Percentiles rank a stretch among this genome's conserved stretches.
phyloP scores from a whole-genome alignment of 2,888 invertebrate species.

The Eupeodes luniger region DNA sequence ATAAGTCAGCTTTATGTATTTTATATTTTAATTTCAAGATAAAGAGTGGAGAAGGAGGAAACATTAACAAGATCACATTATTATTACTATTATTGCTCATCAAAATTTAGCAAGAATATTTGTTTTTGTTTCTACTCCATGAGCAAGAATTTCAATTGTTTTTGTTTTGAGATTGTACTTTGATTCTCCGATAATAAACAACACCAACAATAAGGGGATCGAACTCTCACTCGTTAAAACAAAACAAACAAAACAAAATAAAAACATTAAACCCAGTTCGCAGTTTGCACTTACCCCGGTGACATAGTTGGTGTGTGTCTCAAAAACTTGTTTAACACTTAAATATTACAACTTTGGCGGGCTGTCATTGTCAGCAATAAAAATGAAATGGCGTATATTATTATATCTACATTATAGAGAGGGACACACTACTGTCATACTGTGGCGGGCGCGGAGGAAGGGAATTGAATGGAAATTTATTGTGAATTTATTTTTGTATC shows the following conservation, averaged over 20 bases:
- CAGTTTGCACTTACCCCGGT: conserved; percentile 63
- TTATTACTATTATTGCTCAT: not conserved
- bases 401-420: not conserved
- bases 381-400: conserved; percentile 13
- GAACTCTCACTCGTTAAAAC: not conserved
- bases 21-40: not conserved
- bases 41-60: not conserved
- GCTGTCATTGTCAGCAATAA: conserved; percentile 35
- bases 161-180: not conserved
- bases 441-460: not conserved
- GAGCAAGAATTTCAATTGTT: not conserved
- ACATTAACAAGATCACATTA: not conserved
- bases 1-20: not conserved
- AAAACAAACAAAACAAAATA: conserved; percentile 13
- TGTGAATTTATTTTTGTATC: conserved; percentile 55
- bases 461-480: conserved; percentile 39
- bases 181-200: not conserved
- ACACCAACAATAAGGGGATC: not conserved
- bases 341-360: conserved; percentile 54
- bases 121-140: not conserved
- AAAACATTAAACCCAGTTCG: conserved; percentile 33
- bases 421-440: not conserved
- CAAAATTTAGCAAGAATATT: conserved; percentile 9
- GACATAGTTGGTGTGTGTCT: conserved; percentile 63
- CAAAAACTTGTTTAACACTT: conserved; percentile 63